Conservation (phyloP, 2,888 invertebrate genomes). For the Cordilura impudica region DNA sequence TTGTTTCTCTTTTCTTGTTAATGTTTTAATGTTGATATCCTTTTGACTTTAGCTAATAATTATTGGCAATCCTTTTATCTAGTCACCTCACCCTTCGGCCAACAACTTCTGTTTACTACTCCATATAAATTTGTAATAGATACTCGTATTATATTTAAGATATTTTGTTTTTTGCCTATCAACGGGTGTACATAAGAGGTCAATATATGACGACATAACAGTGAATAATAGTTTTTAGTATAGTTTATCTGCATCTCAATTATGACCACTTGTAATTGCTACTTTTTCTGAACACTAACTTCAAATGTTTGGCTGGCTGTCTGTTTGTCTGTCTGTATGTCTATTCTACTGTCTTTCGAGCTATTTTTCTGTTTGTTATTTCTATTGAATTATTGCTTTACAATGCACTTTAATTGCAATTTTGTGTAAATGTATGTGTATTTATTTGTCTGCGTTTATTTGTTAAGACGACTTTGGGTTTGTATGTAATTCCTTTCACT, state of each 20-base stretch:
- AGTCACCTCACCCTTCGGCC: conserved; percentile 31
- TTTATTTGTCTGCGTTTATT: conserved; percentile 7
- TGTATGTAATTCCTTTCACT: conserved; percentile 51
- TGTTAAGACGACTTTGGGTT: not conserved
- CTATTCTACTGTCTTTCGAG: conserved; percentile 20
- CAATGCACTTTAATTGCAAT: conserved; percentile 62
- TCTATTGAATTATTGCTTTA: conserved; percentile 58
- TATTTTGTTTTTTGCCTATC: conserved; percentile 22
- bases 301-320: conserved; percentile 22
- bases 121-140: conserved; percentile 40
- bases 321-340: not conserved
- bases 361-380: conserved; percentile 31
- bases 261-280: conserved; percentile 34
- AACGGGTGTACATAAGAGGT: conserved; percentile 7
- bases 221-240: conserved; percentile 28
- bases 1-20: conserved; percentile 39
- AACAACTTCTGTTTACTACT: conserved; percentile 1
- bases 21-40: conserved; percentile 59
- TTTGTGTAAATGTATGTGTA: conserved; percentile 27
- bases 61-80: conserved; percentile 63
- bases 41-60: conserved; percentile 61
- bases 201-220: conserved; percentile 1
- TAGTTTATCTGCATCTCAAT: conserved; percentile 56
- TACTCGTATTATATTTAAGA: too few species aligned
- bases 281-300: not conserved